phyloP scores from a whole-genome alignment of 2,888 invertebrate genomes.

The Pycnomerus fuliginosus region DNA sequence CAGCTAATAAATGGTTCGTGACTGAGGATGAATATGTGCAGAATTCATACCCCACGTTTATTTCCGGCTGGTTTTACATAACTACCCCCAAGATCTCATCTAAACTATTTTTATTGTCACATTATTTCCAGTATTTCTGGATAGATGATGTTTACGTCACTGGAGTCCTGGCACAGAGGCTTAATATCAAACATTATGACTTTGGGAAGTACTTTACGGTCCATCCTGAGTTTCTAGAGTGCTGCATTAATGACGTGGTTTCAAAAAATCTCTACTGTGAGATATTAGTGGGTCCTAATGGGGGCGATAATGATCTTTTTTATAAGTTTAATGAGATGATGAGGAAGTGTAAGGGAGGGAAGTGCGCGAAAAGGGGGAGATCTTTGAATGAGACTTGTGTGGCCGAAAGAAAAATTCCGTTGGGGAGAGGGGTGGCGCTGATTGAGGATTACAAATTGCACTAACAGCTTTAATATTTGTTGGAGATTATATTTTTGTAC shows the following conservation, averaged over 20 bases:
- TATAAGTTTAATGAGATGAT: conserved; percentile 65
- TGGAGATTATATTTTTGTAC: background rate
- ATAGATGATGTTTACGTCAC: conserved; percentile 89
- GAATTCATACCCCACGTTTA: conserved; percentile 68
- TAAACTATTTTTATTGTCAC: conserved; percentile 58
- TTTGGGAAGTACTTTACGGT: conserved; percentile 66
- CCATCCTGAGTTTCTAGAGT: conserved; percentile 70
- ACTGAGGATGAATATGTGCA: conserved; percentile 63
- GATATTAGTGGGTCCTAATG: conserved; percentile 73
- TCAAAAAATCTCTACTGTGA: conserved; percentile 62
- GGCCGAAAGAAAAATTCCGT: conserved; percentile 46
- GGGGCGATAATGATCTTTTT: conserved; percentile 70
- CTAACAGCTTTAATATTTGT: conserved; percentile 12
- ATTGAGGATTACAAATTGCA: conserved; percentile 37
- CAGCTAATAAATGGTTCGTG: conserved; percentile 80
- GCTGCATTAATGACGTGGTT: conserved; percentile 68
- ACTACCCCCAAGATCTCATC: conserved; percentile 66
- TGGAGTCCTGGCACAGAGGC: conserved; percentile 67
- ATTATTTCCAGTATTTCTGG: conserved; percentile 75
- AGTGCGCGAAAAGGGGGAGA: conserved; percentile 56
- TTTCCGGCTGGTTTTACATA: conserved; percentile 84
- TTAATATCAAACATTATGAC: conserved; percentile 59
- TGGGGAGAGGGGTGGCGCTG: conserved; percentile 40
- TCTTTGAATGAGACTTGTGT: conserved; percentile 63
- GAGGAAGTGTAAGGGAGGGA: conserved; percentile 57